These are phyloP conservation scores for Holothuria scabra DNA, from an alignment of 53 echinoderm and acorn worm genomes.

Conservation along the genomic window DNA sequence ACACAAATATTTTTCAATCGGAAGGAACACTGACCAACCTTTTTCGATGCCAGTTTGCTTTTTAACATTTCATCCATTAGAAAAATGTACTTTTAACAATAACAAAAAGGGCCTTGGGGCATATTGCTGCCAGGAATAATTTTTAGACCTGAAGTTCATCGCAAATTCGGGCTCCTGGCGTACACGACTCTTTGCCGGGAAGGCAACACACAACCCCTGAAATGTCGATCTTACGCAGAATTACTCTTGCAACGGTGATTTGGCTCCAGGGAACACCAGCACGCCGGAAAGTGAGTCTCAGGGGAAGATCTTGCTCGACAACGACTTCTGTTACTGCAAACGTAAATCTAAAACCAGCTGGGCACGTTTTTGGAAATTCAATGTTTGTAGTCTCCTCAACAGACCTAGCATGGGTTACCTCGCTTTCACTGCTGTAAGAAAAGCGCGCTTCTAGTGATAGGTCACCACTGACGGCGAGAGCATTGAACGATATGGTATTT, in stretches of 20 bases:
- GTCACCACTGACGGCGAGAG: neutral
- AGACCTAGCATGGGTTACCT: neutral
- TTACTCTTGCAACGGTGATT: neutral
- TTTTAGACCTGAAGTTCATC: too few species aligned
- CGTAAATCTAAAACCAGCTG: constrained; percentile 7
- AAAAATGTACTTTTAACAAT: too few species aligned
- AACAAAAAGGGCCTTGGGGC: too few species aligned
- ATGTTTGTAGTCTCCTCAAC: neutral
- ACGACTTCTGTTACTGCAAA: neutral
- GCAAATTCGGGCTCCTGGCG: too few species aligned
- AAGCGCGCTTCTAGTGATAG: neutral
- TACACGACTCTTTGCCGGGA: too few species aligned
- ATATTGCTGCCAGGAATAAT: too few species aligned
- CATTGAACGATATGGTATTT: neutral
- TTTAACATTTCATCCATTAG: too few species aligned
- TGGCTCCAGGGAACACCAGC: neutral
- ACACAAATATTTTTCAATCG: too few species aligned
- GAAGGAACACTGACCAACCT: too few species aligned
- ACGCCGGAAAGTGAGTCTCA: neutral
- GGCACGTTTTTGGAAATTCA: neutral
- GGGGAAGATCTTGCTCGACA: neutral
- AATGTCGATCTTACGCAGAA: neutral
- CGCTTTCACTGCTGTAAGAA: constrained; percentile 2
- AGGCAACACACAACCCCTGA: too few species aligned
- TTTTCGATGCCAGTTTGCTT: too few species aligned